Evolutionary conservation across 92 coral and sea anemone genomes (phyloP).

Genomic region (Zoanthus gigantus): DNA sequence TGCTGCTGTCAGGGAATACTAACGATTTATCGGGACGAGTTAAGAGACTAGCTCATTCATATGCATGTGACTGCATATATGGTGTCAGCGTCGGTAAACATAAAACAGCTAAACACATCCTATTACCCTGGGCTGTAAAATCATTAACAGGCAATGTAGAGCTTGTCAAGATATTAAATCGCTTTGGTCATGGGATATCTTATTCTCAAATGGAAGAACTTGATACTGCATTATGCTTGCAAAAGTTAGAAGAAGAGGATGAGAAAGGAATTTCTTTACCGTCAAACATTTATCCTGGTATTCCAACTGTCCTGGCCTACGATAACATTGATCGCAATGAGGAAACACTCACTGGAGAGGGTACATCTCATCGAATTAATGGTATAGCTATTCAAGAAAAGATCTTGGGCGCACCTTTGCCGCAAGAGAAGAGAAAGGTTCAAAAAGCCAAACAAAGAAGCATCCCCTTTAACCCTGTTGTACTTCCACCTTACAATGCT

Average conservation of each 20-base stretch:
- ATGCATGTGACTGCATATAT: conserved; percentile 64
- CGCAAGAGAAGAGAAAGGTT: neutral
- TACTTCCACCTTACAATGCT: conserved; percentile 55
- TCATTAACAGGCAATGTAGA: conserved; percentile 61
- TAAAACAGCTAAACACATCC: conserved; percentile 52
- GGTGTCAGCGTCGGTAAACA: conserved; percentile 56
- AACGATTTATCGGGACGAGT: conserved; percentile 50
- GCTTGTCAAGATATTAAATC: conserved; percentile 49
- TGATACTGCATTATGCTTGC: conserved; percentile 54
- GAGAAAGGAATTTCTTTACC: conserved; percentile 60
- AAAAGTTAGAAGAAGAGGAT: conserved; percentile 59
- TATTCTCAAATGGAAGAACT: conserved; percentile 62
- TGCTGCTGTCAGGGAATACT: conserved; percentile 43
- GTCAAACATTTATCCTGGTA: conserved; percentile 45
- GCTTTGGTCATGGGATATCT: conserved; percentile 45
- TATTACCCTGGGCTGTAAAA: conserved; percentile 54
- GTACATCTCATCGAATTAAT: conserved; percentile 68
- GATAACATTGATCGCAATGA: conserved; percentile 70
- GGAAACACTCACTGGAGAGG: conserved; percentile 62
- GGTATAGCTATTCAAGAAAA: conserved; percentile 68
- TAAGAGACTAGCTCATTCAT: conserved; percentile 55
- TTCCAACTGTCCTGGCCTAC: conserved; percentile 59
- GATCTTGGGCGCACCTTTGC: conserved; percentile 49
- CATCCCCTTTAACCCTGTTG: conserved; percentile 16
- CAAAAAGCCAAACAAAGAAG: conserved; percentile 56